Evolutionary conservation across 2,113 vertebrate genomes (phyloP).

Genomic region (Platichthys stellatus): DNA sequence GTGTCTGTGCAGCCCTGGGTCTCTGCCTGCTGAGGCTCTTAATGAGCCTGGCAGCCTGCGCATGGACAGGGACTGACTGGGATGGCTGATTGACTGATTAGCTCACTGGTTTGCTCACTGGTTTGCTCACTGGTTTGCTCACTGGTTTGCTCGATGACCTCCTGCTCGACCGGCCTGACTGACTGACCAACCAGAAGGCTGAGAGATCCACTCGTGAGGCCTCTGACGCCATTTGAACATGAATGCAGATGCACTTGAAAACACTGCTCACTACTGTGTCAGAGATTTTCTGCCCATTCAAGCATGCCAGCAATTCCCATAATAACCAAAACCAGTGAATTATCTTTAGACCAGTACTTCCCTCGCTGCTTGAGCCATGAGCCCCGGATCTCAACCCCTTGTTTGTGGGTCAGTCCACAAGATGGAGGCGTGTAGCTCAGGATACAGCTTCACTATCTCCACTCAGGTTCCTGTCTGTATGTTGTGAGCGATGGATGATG

Average conservation of each 20-base stretch:
- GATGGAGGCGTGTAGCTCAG: too few relatives aligned
- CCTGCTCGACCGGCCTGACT: background rate
- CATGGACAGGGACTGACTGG: constrained; percentile 82
- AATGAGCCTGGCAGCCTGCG: constrained; percentile 97
- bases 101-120: background rate
- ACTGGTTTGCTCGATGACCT: background rate
- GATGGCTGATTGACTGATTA: background rate
- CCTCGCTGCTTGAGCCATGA: too few relatives aligned
- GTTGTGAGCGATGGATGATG: background rate
- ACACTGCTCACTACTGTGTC: background rate
- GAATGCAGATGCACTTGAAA: background rate
- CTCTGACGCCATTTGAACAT: background rate
- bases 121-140: too few relatives aligned
- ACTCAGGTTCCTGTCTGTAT: background rate
- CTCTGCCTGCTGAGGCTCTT: constrained; percentile 90
- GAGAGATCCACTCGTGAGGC: background rate
- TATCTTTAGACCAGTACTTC: background rate
- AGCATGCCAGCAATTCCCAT: background rate
- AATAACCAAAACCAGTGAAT: too few relatives aligned
- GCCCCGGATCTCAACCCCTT: too few relatives aligned
- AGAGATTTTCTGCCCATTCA: background rate
- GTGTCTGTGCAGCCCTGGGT: constrained; percentile 84
- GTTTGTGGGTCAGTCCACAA: too few relatives aligned
- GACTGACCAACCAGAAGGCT: background rate
- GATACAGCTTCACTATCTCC: too few relatives aligned